Base-by-base conservation (phyloP, 2,797 vertebrate species). In the Megalops cyprinoides region DNA sequence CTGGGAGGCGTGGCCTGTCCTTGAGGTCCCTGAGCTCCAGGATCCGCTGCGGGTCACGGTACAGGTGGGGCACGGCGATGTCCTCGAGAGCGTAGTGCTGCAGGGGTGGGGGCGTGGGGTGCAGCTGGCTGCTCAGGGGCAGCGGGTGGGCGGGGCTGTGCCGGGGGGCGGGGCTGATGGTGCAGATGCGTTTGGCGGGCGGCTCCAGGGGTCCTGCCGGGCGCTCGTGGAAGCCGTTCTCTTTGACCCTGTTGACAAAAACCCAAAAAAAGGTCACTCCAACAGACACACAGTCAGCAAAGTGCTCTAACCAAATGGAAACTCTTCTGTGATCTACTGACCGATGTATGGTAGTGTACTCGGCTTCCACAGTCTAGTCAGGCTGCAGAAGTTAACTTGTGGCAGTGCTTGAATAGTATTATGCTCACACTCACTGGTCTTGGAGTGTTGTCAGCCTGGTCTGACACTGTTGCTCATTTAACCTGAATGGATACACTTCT, bases 71-170 rank as follows among this genome's bases (percentile, higher is more conserved):
- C 0, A 95, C 93, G 4, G 95, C 94, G 0, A 99, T 98, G 88
- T 99, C 98, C 81, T 99, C 98, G 91, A 99, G 92, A 75, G 97
- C 97, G 56, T 99, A 99, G 92, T 99, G 98, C 88, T 99, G 98
- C 83, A 99, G 92, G 69, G 98, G 98, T 0, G 98, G 98, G 0
- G 98, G 98, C 1, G 97, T 98, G 25, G 97, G 97, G 86, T 98
- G 97, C 83, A 98, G 97, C 90, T 98, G 97, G 65, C 94, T 90
- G 0, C 87, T 95, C 1, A 97, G 90, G 82, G 97, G 94, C 85
- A 97, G 90, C 0, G 97, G 97, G 80, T 98, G 96, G 77, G 97
- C 97, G 1, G 98, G 98, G 90, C 98, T 99, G 91, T 99, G 98
- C 71, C 98, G 93, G 44, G 98, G 98, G 20, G 98, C 98, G 0